These are phyloP conservation scores for Heliothis peltigera DNA, from an alignment of 2,888 invertebrate species.

Conservation along the genomic window DNA sequence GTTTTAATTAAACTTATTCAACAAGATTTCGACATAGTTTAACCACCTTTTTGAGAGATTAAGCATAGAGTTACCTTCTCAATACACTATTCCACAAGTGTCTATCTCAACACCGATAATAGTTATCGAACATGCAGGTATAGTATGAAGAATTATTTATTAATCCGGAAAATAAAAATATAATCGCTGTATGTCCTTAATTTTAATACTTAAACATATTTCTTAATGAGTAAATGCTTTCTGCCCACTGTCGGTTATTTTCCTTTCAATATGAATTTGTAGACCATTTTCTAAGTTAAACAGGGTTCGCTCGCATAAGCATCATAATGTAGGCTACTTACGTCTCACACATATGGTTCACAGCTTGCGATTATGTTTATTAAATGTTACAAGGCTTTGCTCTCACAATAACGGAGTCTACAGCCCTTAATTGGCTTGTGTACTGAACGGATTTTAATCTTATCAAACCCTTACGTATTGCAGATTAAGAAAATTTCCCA, in stretches of 20 bases:
- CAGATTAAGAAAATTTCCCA: slow-evolving; percentile 35
- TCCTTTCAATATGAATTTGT: slow-evolving; percentile 14
- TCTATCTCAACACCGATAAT: too few relatives aligned
- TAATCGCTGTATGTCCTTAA: too few relatives aligned
- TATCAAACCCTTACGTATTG: slow-evolving; percentile 30
- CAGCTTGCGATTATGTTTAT: slow-evolving; percentile 45
- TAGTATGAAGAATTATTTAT: too few relatives aligned
- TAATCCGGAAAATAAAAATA: too few relatives aligned
- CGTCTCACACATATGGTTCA: slow-evolving; percentile 38
- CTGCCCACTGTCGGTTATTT: background rate
- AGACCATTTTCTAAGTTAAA: slow-evolving; percentile 14
- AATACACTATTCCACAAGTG: too few relatives aligned
- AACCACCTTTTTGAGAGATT: too few relatives aligned
- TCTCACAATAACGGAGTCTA: slow-evolving; percentile 46
- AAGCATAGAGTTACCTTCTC: too few relatives aligned
- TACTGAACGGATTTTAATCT: slow-evolving; percentile 49
- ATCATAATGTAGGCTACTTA: slow-evolving; percentile 34
- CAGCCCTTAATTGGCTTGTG: slow-evolving; percentile 49
- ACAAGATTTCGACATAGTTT: too few relatives aligned
- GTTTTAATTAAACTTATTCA: too few relatives aligned
- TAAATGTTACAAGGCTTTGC: slow-evolving; percentile 56
- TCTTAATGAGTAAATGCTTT: too few relatives aligned
- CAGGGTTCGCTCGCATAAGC: slow-evolving; percentile 19
- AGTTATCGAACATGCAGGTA: too few relatives aligned
- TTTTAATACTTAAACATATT: background rate